Evolutionary conservation across 2,888 invertebrate species (phyloP), one percentile per base, ranked within the genome.

Genomic region (Cinara cedri): DNA sequence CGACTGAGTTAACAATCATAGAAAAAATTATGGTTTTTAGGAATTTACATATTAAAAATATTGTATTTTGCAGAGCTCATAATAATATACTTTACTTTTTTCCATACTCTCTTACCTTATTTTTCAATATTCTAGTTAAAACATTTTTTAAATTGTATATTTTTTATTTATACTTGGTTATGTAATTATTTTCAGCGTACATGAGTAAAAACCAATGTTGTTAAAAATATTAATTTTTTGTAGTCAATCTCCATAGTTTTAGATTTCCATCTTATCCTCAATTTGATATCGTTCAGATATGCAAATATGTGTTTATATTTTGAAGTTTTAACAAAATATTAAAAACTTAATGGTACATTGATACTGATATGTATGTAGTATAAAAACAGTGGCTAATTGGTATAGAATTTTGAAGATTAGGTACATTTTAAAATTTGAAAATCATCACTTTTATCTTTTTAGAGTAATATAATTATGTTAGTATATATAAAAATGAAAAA

Each of bases 1-100:
- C 70, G 78, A 78, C 78, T 78, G 78, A 78, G 60, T 60, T 78
- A 78, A 78, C 68, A 78, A 78, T 78, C 78, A 78, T 78, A 78
- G 68, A 68, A 57, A 72, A 78, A 68, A 68, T 78, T 62, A 78
- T 78, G 78, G 78, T 78, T 78, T 78, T 68, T 78, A 78, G 78
- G 26, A 68, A 68, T 68, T 68, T 70, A 70, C 57, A 70, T 76
- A 76, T 68, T 78, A 78, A 75, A 78, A 75, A 75, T 51, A 66
- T 55, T 78, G 78, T 78, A 78, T 78, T 60, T 68, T 78, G 49
- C 60, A 78, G 60, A 78, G 78, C 70, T 78, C 78, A 78, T 60
- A 70, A 70, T 60, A 70, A 70, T 55, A 54, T 49, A 34, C 19
- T 51, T 70, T 70, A 57, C 49, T 78, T 70, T 74, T 66, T 57